Evolutionary conservation across 2,797 vertebrate species (phyloP).

Genomic region (Coluber constrictor): DNA sequence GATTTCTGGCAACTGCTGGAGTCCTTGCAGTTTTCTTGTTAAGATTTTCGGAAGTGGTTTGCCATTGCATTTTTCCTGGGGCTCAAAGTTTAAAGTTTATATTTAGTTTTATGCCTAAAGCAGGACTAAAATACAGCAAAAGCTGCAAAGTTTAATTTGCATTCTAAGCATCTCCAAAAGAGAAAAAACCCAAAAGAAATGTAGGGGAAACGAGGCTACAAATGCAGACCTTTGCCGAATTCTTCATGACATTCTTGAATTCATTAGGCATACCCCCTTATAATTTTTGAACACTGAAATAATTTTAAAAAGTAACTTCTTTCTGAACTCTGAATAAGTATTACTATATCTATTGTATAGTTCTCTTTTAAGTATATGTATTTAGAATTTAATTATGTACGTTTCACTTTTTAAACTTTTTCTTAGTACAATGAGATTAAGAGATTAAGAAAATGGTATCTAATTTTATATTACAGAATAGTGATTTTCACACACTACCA

Average conservation of each 20-base stretch:
- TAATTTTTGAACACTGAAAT: background rate
- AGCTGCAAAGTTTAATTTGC: background rate
- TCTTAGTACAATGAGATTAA: background rate
- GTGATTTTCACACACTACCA: background rate
- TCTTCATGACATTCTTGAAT: background rate
- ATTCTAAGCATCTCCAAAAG: background rate
- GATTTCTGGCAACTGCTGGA: background rate
- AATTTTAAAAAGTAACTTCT: background rate
- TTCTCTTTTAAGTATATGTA: background rate
- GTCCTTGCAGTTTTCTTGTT: background rate
- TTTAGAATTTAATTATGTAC: background rate
- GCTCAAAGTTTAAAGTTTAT: too few species aligned
- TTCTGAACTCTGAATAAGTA: background rate
- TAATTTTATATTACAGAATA: background rate
- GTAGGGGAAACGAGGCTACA: background rate
- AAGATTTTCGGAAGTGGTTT: background rate
- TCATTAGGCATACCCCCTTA: background rate
- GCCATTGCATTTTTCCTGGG: background rate
- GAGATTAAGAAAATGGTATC: conserved; percentile 14
- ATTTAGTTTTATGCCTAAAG: background rate
- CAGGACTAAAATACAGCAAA: background rate
- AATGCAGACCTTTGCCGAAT: background rate
- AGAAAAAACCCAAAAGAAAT: background rate
- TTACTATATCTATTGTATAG: background rate
- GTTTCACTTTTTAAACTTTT: background rate